Conservation (phyloP, 2,797 vertebrate genomes). For the Sebastes vulpes region DNA sequence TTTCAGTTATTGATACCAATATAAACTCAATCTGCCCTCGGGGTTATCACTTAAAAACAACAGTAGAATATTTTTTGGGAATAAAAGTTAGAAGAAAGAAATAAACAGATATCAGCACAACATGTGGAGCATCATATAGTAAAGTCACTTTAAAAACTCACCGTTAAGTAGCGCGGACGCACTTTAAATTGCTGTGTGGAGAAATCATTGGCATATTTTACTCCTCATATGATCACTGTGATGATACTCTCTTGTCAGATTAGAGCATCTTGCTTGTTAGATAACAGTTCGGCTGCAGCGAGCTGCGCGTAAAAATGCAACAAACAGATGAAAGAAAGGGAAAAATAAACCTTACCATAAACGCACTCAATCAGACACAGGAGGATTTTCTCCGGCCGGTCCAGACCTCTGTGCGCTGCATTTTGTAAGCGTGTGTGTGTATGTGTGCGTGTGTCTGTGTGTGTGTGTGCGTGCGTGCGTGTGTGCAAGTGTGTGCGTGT, state of each 20-base stretch:
- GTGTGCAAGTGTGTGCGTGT: neutral
- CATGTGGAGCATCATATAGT: neutral
- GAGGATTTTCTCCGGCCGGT: slow-evolving; percentile 4
- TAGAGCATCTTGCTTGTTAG: neutral
- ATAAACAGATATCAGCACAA: neutral
- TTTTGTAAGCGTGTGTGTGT: slow-evolving; percentile 15
- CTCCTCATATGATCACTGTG: neutral
- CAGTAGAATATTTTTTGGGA: neutral
- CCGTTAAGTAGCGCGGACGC: neutral
- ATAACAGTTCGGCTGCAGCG: neutral
- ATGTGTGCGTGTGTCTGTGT: neutral
- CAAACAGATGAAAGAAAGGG: neutral
- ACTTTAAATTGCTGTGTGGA: slow-evolving; percentile 18
- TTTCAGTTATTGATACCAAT: neutral
- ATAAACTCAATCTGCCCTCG: neutral
- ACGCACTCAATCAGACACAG: slow-evolving; percentile 20
- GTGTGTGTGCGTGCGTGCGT: neutral
- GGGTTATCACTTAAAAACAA: neutral
- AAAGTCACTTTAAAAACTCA: slow-evolving; percentile 42
- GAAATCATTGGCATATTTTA: neutral
- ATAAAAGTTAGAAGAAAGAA: neutral
- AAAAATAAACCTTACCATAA: slow-evolving; percentile 55
- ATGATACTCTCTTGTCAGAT: neutral
- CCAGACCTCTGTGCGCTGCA: slow-evolving; percentile 22
- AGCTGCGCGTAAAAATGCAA: slow-evolving; percentile 24